Evolutionary conservation across 2,797 vertebrate genomes (phyloP).

Genomic region (Tragopan temminckii): DNA sequence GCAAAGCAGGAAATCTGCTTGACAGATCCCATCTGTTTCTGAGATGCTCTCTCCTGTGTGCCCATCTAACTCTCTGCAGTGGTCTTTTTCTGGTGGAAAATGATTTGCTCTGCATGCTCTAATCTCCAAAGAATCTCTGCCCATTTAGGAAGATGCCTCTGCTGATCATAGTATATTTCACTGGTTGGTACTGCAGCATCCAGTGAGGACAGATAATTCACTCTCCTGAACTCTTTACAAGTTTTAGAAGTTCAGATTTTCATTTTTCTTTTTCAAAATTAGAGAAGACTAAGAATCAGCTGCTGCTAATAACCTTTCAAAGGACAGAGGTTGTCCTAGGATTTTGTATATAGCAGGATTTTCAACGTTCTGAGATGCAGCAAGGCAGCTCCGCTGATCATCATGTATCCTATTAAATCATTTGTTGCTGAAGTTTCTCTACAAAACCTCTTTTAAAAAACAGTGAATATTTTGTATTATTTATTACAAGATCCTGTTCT

Average conservation of each 20-base stretch:
- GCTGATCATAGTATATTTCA: not conserved
- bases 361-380: not conserved
- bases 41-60: not conserved
- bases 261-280: not conserved
- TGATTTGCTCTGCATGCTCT: not conserved
- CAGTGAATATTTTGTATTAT: constrained; percentile 68
- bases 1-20: not conserved
- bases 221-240: not conserved
- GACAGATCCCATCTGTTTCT: not conserved
- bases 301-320: not conserved
- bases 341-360: not conserved
- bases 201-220: not conserved
- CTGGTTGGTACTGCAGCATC: not conserved
- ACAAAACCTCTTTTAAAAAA: constrained; percentile 52
- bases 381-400: not conserved
- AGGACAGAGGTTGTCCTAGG: constrained; percentile 31
- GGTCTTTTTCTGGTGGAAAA: not conserved
- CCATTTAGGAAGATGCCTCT: not conserved
- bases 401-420: constrained; percentile 31
- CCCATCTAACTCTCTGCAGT: not conserved
- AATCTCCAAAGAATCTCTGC: not conserved
- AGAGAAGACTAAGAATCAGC: not conserved
- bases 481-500: constrained; percentile 63
- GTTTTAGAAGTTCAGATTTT: not conserved
- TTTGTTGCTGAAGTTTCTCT: constrained; percentile 48